A percentile compares a stretch with the other conserved stretches of the same genome.
Conservation (phyloP, 2,888 invertebrate species). For the Tinea trinotella region DNA sequence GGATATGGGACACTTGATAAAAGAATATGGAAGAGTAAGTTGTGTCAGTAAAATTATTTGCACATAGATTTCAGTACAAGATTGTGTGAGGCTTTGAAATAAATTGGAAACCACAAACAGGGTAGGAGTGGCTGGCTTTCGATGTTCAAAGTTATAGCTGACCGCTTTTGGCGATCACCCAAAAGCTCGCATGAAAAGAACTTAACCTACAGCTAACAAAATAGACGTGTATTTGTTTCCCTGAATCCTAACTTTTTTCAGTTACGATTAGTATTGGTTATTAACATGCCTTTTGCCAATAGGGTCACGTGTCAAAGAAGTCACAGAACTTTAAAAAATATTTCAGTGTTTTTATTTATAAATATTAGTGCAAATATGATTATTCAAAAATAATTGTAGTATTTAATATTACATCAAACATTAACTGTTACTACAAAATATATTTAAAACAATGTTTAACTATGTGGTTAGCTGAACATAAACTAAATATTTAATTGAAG, state of each 20-base stretch:
- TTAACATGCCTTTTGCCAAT: too few relatives aligned
- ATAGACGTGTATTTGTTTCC: background rate
- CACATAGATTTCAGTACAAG: constrained; percentile 1
- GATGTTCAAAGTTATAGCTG: constrained; percentile 7
- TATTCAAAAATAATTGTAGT: too few relatives aligned
- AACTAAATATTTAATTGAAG: too few relatives aligned
- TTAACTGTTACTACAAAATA: too few relatives aligned
- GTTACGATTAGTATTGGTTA: background rate
- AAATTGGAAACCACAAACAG: constrained; percentile 18
- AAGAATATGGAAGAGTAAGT: background rate
- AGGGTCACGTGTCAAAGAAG: too few relatives aligned
- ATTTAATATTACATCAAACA: too few relatives aligned
- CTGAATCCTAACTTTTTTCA: background rate
- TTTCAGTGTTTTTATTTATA: too few relatives aligned
- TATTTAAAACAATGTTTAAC: too few relatives aligned
- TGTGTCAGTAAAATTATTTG: constrained; percentile 1
- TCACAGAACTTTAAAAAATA: too few relatives aligned
- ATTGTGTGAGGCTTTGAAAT: constrained; percentile 6
- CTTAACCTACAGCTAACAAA: background rate
- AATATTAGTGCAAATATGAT: too few relatives aligned
- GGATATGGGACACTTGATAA: background rate
- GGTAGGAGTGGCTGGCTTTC: constrained; percentile 16
- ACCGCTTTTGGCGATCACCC: constrained; percentile 17
- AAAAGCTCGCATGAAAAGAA: constrained; percentile 16
- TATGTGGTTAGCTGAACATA: too few relatives aligned